Evolutionary conservation across 2,888 invertebrate genomes (phyloP), one percentile per base, ranked within the genome.

Genomic region (Furcula furcula): DNA sequence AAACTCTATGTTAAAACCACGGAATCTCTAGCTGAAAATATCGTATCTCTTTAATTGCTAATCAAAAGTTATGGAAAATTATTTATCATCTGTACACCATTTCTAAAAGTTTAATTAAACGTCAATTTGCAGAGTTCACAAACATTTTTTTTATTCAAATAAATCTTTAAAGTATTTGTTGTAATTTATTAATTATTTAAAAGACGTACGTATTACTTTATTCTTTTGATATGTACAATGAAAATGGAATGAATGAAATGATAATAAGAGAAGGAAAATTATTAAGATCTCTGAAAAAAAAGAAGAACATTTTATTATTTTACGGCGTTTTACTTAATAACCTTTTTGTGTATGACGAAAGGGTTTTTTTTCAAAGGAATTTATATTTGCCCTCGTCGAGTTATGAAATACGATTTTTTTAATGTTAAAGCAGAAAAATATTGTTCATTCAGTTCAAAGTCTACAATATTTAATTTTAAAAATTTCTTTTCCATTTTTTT

Each of bases 321-420:
- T 23, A 12, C 12, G 23, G 3, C 23, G 12, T 11, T 23, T 23
- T 23, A 12, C 12, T 12, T 18, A 12, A 20, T 21, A 29, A 29
- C 19, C 13, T 13, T 19, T 13, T 11, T 18, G 10, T 2, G 9
- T 15, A 16, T 16, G 3, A 18, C 11, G 28, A 16, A 28, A 18
- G 18, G 28, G 28, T 23, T 7, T 3, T 6, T 4, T 27, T 27
- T 18, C 11, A 18, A 18, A 28, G 7, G 12, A 18, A 7, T 7
- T 11, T 28, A 13, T 22, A 16, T 23, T 22, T 11, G 19, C 9
- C 13, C 26, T 32, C 19, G 26, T 26, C 32, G 14, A 32, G 26
- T 7, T 20, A 20, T 31, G 7, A 19, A 11, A 25, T 18, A 12
- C 7, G 4, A 16, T n/a, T 9, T 28, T 22, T 3, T 10, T 5